Base-by-base conservation (phyloP, 2,797 vertebrate species). In the Xiphophorus birchmanni region DNA sequence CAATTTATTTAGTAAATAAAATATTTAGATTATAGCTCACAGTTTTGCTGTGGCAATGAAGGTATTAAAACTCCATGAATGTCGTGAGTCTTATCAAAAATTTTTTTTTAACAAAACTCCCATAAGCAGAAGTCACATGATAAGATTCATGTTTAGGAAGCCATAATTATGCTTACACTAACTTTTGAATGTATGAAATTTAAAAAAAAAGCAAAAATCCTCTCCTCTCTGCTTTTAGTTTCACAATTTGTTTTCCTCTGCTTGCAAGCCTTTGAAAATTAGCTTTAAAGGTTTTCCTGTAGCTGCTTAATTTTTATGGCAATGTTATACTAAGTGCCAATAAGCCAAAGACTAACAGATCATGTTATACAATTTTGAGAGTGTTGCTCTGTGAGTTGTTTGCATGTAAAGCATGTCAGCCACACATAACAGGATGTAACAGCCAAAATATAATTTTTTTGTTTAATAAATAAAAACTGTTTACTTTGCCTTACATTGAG, bases 251-350 rank as follows among this genome's bases (percentile, higher is more conserved):
- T 67, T 15, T 74, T 50, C 40, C 73, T 15, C 37, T 54, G 84
- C 87, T 88, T 93, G 35, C 42, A 71, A 78, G 8, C 84, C 87
- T 90, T 89, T 92, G 90, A 88, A 91, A 89, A 77, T 82, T 18
- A 77, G 8, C 44, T 60, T 63, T 80, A 80, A 77, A 48, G 4
- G 13, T 73, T 52, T 80, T 37, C 40, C 45, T 47, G 35, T 67
- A 73, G 50, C 42, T 32, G 17, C 74, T 86, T 44, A 84, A 12
- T 47, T 84, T 82, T 79, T 72, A 23, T 35, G 77, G 45, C 77
- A 50, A 44, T 90, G 79, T 89, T 90, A 87, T 29, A 35, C 63
- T 80, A 15, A 50, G 77, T 80, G 82, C 80, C 84, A 73, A 82
- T 77, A 88, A 83, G 74, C 89, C 90, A 92, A 94, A 93, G 85